Conservation (phyloP, 2,888 invertebrate species). For the Byasa hedistus region DNA sequence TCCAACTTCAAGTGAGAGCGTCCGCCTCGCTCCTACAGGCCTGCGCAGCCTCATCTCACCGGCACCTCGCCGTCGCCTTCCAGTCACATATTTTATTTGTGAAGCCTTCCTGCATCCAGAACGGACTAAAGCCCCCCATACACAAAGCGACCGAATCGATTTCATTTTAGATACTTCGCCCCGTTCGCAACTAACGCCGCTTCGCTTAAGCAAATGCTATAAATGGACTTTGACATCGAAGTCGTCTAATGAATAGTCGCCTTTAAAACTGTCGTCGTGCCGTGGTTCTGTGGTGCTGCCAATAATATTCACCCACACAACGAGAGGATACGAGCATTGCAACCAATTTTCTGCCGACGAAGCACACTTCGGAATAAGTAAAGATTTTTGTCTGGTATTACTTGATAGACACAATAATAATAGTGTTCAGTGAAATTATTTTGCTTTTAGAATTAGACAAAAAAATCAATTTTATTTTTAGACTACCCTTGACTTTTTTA, state of each 20-base stretch:
- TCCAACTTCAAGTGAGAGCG: conserved; percentile 41
- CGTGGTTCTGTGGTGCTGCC: conserved; percentile 66
- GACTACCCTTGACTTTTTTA: too few species aligned
- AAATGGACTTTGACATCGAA: conserved; percentile 25
- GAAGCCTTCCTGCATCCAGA: conserved; percentile 76
- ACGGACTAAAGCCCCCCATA: conserved; percentile 65
- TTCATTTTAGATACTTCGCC: conserved; percentile 30
- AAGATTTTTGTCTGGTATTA: conserved; percentile 45
- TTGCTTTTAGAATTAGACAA: not conserved
- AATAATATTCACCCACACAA: conserved; percentile 77
- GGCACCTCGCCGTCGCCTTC: conserved; percentile 77
- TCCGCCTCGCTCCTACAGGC: conserved; percentile 55
- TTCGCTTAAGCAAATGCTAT: conserved; percentile 19
- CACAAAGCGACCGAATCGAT: conserved; percentile 47
- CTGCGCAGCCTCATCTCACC: conserved; percentile 73
- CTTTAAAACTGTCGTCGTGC: conserved; percentile 58
- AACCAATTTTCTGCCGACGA: conserved; percentile 62
- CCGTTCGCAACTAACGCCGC: conserved; percentile 9
- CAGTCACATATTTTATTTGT: conserved; percentile 80
- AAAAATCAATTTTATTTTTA: not conserved
- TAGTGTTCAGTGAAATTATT: not conserved
- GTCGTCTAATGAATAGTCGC: conserved; percentile 53
- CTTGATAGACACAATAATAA: not conserved
- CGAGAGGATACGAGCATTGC: conserved; percentile 54
- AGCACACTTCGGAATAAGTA: conserved; percentile 52